These are phyloP conservation scores for Ooceraea biroi DNA, from an alignment of 1,140 invertebrate species.

Conservation along the genomic window DNA sequence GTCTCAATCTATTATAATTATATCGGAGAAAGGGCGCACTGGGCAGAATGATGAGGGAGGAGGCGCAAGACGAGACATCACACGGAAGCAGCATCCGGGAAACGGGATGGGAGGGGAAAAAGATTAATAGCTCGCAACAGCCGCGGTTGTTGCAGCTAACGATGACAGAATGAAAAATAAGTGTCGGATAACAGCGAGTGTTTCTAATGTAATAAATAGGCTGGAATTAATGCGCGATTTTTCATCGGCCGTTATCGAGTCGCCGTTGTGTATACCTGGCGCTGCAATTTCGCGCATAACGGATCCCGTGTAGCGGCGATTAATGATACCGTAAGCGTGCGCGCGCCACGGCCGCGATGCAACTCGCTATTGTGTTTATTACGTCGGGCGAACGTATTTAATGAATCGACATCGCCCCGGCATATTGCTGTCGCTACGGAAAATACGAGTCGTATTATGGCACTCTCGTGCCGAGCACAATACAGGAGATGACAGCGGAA, in stretches of 20 bases:
- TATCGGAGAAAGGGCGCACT: slow-evolving; percentile 6
- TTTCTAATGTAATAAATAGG: slow-evolving; percentile 64
- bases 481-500: no score
- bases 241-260: slow-evolving; percentile 57
- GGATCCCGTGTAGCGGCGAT: slow-evolving; percentile 46
- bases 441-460: not conserved
- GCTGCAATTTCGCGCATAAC: slow-evolving; percentile 53
- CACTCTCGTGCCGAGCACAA: no score
- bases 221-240: slow-evolving; percentile 60
- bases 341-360: not conserved
- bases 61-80: slow-evolving; percentile 22
- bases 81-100: not conserved
- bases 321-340: slow-evolving; percentile 48
- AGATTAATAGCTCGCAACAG: slow-evolving; percentile 61
- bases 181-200: slow-evolving; percentile 60
- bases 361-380: slow-evolving; percentile 39
- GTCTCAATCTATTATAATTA: slow-evolving; percentile 71
- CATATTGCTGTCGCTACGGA: slow-evolving; percentile 21
- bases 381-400: slow-evolving; percentile 31
- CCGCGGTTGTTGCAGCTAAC: slow-evolving; percentile 61
- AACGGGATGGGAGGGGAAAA: slow-evolving; percentile 20
- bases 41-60: not conserved
- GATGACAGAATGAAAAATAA: slow-evolving; percentile 64
- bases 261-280: slow-evolving; percentile 28
- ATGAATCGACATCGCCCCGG: slow-evolving; percentile 26